Evolutionary conservation across 2,888 invertebrate genomes (phyloP).

Genomic region (Eudasyphora cyanicolor): DNA sequence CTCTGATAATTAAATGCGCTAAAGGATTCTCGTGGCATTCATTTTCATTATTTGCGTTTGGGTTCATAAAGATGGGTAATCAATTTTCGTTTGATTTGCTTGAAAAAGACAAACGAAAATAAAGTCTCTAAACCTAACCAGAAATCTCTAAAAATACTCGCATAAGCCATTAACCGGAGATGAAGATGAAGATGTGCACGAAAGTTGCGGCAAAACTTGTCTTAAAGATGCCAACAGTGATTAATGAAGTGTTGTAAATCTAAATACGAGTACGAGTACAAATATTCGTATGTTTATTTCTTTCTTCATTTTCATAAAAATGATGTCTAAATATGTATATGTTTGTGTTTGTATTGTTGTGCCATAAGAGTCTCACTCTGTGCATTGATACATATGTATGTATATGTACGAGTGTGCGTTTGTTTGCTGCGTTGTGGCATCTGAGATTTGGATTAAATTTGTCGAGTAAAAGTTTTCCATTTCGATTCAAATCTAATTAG

Average conservation of each 20-base stretch:
- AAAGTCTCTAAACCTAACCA: neutral
- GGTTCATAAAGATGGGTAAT: neutral
- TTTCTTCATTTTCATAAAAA: neutral
- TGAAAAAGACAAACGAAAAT: neutral
- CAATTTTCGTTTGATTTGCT: neutral
- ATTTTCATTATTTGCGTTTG: neutral
- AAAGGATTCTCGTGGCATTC: neutral
- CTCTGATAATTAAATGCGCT: neutral
- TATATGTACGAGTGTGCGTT: neutral
- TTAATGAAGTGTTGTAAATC: slow-evolving; percentile 19
- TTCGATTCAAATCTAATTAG: slow-evolving; percentile 17
- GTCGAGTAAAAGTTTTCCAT: slow-evolving; percentile 14
- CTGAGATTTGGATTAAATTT: neutral
- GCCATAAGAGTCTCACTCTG: too few relatives aligned
- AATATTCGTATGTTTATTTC: neutral
- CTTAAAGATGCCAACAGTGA: neutral
- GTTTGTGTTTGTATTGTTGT: neutral
- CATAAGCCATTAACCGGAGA: too few relatives aligned
- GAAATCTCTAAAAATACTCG: neutral
- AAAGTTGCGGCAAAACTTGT: neutral
- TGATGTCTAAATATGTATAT: neutral
- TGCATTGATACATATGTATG: neutral
- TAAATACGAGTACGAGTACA: neutral
- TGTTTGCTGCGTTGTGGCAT: neutral
- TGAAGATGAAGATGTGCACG: neutral